A percentile compares a stretch with the other conserved stretches of the same genome.
These are phyloP conservation scores for Rhinopomastus cyanomelas DNA, from an alignment of 2,113 vertebrate genomes.

Conservation along the genomic window DNA sequence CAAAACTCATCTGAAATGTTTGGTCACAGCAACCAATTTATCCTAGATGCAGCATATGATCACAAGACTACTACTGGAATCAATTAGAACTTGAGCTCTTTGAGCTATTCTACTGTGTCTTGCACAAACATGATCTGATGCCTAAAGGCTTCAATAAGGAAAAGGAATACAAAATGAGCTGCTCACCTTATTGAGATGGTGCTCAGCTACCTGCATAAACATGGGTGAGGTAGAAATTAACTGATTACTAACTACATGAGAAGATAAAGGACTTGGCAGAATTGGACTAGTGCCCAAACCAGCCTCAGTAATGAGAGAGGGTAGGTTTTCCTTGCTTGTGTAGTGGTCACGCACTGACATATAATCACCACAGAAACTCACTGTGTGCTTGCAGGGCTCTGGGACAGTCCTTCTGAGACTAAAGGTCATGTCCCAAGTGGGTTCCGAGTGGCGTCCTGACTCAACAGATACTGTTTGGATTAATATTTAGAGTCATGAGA, in stretches of 20 bases:
- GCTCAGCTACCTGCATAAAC: conserved; percentile 41
- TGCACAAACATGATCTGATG: conserved; percentile 31
- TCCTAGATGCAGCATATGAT: not conserved
- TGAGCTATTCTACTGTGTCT: not conserved
- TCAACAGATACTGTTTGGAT: conserved; percentile 53
- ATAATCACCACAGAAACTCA: conserved; percentile 49
- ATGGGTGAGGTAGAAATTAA: conserved; percentile 45
- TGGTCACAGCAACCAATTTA: not conserved
- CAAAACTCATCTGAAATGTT: not conserved
- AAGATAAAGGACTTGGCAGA: conserved; percentile 60
- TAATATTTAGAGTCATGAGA: conserved; percentile 41
- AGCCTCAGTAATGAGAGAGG: conserved; percentile 37
- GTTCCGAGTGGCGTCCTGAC: conserved; percentile 38
- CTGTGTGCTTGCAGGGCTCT: not conserved
- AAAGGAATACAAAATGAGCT: conserved; percentile 31
- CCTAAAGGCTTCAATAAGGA: conserved; percentile 39
- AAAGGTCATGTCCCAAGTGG: conserved; percentile 39
- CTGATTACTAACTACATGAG: conserved; percentile 32
- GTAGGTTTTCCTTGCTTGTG: conserved; percentile 30
- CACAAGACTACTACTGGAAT: not conserved
- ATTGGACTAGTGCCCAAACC: conserved; percentile 7
- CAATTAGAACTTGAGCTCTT: conserved; percentile 8
- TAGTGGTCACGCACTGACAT: conserved; percentile 40
- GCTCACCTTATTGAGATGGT: conserved; percentile 24
- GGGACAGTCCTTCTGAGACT: conserved; percentile 6